Conservation (phyloP, 2,113 vertebrate species). For the Noctilio leporinus region DNA sequence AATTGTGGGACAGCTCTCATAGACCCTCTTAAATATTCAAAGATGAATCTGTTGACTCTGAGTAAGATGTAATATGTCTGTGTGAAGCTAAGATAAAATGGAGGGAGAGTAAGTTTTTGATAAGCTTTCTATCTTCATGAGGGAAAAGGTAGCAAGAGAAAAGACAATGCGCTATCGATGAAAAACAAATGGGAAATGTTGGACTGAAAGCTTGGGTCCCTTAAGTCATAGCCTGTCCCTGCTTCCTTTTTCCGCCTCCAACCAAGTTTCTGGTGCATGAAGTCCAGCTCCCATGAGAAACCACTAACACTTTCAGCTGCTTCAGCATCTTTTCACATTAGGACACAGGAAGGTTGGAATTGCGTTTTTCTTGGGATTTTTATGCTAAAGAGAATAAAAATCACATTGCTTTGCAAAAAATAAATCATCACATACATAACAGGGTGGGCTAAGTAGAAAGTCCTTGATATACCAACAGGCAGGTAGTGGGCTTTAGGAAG, state of each 20-base stretch:
- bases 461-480: fast-evolving
- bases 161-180: neutral
- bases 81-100: neutral
- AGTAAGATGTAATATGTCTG: neutral
- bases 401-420: conserved; percentile 32
- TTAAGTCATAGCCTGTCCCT: neutral
- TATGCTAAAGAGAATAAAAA: conserved; percentile 43
- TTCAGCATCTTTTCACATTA: conserved; percentile 42
- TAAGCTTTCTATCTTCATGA: neutral
- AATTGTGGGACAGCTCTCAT: neutral
- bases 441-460: neutral
- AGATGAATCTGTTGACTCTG: neutral
- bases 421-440: conserved; percentile 30
- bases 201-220: neutral
- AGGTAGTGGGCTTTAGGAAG: neutral
- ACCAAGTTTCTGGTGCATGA: neutral
- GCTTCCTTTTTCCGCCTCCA: neutral
- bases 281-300: neutral
- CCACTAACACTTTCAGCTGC: neutral
- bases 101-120: neutral
- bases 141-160: neutral
- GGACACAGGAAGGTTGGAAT: conserved; percentile 35
- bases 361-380: conserved; percentile 49
- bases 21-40: neutral
- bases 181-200: neutral